Evolutionary conservation across 2,888 invertebrate genomes (phyloP).

Genomic region (Drosophila sordidapex): DNA sequence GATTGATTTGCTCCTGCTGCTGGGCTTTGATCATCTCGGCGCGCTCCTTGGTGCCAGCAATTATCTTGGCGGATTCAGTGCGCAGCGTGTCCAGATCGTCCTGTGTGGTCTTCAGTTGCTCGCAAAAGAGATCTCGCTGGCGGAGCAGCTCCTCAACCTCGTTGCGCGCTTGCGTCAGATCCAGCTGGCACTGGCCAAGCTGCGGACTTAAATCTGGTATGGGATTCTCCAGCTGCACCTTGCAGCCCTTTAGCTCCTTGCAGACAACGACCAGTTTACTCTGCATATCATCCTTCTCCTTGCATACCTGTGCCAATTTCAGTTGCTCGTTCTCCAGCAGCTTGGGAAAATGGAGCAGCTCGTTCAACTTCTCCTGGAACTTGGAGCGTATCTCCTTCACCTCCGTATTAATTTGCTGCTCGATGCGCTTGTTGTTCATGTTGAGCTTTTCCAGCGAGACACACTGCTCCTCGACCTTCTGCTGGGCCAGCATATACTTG

Average conservation of each 20-base stretch:
- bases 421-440: slow-evolving; percentile 83
- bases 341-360: slow-evolving; percentile 83
- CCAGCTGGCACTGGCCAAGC: slow-evolving; percentile 75
- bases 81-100: slow-evolving; percentile 83
- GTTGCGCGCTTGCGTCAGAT: slow-evolving; percentile 67
- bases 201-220: slow-evolving; percentile 72
- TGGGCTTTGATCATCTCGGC: slow-evolving; percentile 76
- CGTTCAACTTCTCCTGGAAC: slow-evolving; percentile 84
- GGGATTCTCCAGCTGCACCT: slow-evolving; percentile 59
- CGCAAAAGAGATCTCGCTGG: slow-evolving; percentile 81
- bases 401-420: slow-evolving; percentile 83
- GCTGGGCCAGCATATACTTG: slow-evolving; percentile 83
- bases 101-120: slow-evolving; percentile 78
- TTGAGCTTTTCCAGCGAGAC: slow-evolving; percentile 82
- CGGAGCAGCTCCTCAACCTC: slow-evolving; percentile 76
- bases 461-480: slow-evolving; percentile 84
- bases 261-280: slow-evolving; percentile 81
- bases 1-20: slow-evolving; percentile 81
- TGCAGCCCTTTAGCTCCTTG: slow-evolving; percentile 81
- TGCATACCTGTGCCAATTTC: slow-evolving; percentile 78
- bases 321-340: slow-evolving; percentile 83
- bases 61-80: slow-evolving; percentile 84
- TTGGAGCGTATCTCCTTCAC: slow-evolving; percentile 83
- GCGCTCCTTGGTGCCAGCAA: slow-evolving; percentile 83
- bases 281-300: slow-evolving; percentile 82